Evolutionary conservation across 2,888 invertebrate species (phyloP), one percentile per base, ranked within the genome.

Genomic region (Drosophila cognata): DNA sequence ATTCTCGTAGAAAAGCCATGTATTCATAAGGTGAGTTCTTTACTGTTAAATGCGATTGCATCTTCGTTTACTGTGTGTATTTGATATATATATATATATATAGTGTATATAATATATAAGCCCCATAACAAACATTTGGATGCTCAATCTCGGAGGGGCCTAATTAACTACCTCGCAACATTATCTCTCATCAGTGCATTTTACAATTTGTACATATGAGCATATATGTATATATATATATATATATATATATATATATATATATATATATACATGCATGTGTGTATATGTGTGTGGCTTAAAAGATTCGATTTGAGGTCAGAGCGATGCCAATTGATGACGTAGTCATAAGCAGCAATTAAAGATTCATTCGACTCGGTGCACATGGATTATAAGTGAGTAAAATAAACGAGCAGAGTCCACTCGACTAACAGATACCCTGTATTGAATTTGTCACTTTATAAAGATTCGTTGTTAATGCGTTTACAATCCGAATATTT

Each of bases 271-370:
- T n/a, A 10, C 4, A 16, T 6, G n/a, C 2, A 10, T 41, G 8
- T 41, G 0, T 16, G 1, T 36, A 6, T 36, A 0, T 41, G 2
- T 41, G 46, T 16, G 25, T 8, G 25, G 46, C 46, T 46, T 25
- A 46, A 46, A 8, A 46, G 8, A 46, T 16, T 46, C 16, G 25
- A 46, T 46, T 46, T 46, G 25, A 46, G 46, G 46, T 46, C 46
- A 25, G 25, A 16, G 4, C 25, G 46, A 16, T 25, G 46, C 46
- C 25, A 25, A 16, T 41, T 50, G 46, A 58, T 74, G 71, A 74
- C 51, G 77, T 64, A 63, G 29, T 33, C 51, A 33, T 28, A 61
- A 51, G 43, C 31, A 31, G 55, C 77, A 68, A 76, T 73, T 77
- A 69, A 25, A 59, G 69, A 74, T 61, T 77, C 78, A 52, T 59